These are phyloP conservation scores for Apodemus sylvaticus DNA, from an alignment of 2,113 vertebrate species.

Conservation along the genomic window DNA sequence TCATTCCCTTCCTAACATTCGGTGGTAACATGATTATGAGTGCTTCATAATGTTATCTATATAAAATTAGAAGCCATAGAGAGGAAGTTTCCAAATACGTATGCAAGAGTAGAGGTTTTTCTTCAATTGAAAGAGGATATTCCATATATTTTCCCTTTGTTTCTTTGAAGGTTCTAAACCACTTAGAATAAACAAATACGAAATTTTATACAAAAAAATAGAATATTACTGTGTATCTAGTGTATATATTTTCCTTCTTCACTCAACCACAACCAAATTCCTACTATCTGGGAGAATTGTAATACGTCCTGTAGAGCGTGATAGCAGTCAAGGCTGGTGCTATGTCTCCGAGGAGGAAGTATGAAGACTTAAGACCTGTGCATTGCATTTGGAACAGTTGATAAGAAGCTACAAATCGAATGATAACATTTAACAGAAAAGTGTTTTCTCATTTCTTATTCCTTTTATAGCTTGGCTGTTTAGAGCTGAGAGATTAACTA, in stretches of 20 bases:
- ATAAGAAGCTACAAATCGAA: not conserved
- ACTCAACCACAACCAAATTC: not conserved
- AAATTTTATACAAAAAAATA: not conserved
- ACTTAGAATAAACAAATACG: not conserved
- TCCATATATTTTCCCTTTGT: not conserved
- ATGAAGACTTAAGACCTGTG: not conserved
- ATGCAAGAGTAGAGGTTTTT: not conserved
- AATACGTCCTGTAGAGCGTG: not conserved
- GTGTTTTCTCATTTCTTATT: constrained; percentile 9
- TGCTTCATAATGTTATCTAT: not conserved
- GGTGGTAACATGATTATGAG: not conserved
- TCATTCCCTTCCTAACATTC: not conserved
- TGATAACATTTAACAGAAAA: not conserved
- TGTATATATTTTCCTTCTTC: not conserved
- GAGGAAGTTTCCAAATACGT: not conserved
- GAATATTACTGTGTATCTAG: not conserved
- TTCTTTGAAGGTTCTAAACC: not conserved
- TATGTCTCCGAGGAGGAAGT: no score
- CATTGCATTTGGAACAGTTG: not conserved
- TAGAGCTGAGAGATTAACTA: not conserved
- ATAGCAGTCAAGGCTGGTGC: not conserved
- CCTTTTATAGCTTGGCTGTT: not conserved
- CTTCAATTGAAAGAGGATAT: not conserved
- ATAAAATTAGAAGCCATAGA: not conserved
- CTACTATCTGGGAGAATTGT: not conserved